Evolutionary conservation across 1,140 invertebrate species (phyloP).

Genomic region (Oreohelix idahoensis): DNA sequence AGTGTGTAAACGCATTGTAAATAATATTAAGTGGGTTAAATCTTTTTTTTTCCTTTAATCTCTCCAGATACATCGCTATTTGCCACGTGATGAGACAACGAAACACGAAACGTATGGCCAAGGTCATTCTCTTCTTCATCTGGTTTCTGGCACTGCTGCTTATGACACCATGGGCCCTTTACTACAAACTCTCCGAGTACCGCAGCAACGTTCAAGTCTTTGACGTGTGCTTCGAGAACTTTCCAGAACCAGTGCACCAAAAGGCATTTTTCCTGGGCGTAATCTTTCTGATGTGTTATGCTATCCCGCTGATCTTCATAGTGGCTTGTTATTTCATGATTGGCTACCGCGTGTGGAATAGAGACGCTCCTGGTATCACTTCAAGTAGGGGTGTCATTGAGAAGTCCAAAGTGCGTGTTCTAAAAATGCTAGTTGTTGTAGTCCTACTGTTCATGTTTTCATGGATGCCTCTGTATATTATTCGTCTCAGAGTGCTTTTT

Average conservation of each 20-base stretch:
- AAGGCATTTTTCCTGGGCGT: conserved; percentile 90
- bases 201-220: conserved; percentile 7
- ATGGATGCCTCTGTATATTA: conserved; percentile 91
- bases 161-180: conserved; percentile 91
- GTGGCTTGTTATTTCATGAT: conserved; percentile 93
- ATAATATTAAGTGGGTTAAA: too few species aligned
- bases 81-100: conserved; percentile 94
- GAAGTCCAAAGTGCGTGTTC: conserved; percentile 77
- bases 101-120: conserved; percentile 87
- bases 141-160: conserved; percentile 89
- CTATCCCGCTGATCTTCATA: conserved; percentile 92
- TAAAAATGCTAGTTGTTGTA: conserved; percentile 96
- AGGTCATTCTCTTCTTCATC: conserved; percentile 90
- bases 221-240: conserved; percentile 44
- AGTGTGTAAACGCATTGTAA: too few species aligned
- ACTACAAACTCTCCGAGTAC: conserved; percentile 79
- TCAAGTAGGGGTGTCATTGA: conserved; percentile 63
- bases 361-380: conserved; percentile 83
- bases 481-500: conserved; percentile 54
- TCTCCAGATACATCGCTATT: conserved; percentile 90
- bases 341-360: conserved; percentile 90
- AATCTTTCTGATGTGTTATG: conserved; percentile 91
- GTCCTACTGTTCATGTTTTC: conserved; percentile 94
- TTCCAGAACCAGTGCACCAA: conserved; percentile 77
- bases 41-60: not conserved